Evolutionary conservation across 2,113 vertebrate genomes (phyloP), one percentile per base, ranked within the genome.

Genomic region (Rhadina sibilatrix): DNA sequence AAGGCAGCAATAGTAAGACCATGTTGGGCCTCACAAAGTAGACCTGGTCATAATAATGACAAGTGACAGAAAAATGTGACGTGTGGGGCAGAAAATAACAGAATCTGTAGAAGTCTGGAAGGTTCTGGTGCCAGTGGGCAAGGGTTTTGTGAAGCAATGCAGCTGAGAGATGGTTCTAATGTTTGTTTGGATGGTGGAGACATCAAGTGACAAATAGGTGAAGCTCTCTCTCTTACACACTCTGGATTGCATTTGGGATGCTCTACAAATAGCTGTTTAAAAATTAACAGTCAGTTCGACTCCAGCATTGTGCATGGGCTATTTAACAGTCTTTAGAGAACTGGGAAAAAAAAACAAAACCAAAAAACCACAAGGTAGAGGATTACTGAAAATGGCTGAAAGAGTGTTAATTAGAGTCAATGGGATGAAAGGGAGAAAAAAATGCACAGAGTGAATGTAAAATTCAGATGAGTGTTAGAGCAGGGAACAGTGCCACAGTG

Each of bases 331-430:
- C 64, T 86, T 87, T 30, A 74, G 91, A 93, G 78, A 91, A 84
- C 15, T n/a, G 38, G 80, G n/a, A 30, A 70, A 91, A 90, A 42
- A 11, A 0, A n/a, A 40, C 13, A 40, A 12, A 38, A 38, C 37
- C 8, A 0, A n/a, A 40, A 40, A 40, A 12, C n/a, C n/a, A 57
- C 71, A 76, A 93, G 52, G 56, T 37, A 83, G 65, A 80, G 37
- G 79, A 87, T 90, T 92, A 65, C 72, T 84, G 90, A 66, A 94
- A 87, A 89, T 42, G 37, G 63, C 94, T 90, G 86, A 85, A 94
- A 80, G 84, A 44, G 5, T 76, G 56, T 89, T 96, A 94, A 91
- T 87, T 96, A 63, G 75, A 70, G 65, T 76, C 92, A 94, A 92
- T 83, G 44, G 82, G 52, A 70, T 87, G 72, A 93, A 94, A 94